Base-by-base conservation (phyloP, 2,113 vertebrate species). In the Percopsis transmontana region DNA sequence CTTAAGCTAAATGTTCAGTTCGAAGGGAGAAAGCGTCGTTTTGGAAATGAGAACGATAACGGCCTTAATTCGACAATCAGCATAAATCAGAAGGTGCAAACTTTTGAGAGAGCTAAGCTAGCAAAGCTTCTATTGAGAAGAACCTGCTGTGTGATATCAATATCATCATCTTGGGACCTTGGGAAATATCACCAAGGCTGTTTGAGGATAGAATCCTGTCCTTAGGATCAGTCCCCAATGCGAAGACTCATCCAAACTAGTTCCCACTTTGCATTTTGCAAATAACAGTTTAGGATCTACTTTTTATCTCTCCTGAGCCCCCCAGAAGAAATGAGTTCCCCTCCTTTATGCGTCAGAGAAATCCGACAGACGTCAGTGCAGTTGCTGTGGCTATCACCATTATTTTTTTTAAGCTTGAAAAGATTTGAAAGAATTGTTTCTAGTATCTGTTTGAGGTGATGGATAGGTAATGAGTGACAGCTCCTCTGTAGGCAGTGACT, bases 331-430 rank as follows among this genome's bases (percentile, higher is more conserved):
- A 78, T 67, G 48, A 63, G 45, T 38, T 69, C 0, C 62, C 42
- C 42, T 51, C 48, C n/a, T 58, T 44, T 81, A 70, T 73, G 56
- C 69, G 59, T 83, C 84, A 80, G 18, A 52, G 0, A 3, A 0
- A 5, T 69, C 41, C 38, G 44, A 20, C 9, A 54, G 2, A 68
- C 27, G 2, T 58, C 50, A 66, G 8, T 23, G 10, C 24, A 21
- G 55, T 66, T 18, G 5, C n/a, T 20, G 20, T 66, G n/a, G n/a
- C 5, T 16, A 18, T 47, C 5, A 3, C 2, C 1, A 13, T 5
- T 14, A n/a, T 12, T 12, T 45, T 12, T 45, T 45, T 45, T n/a
- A 45, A 45, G 13, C 44, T n/a, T 45, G 27, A 33, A 33, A 4
- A 45, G 16, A 45, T n/a, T 45, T n/a, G n/a, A 16, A 47, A 16